Base-by-base conservation (phyloP, 64 coral and sea anemone species). In the Trachythela sp. region DNA sequence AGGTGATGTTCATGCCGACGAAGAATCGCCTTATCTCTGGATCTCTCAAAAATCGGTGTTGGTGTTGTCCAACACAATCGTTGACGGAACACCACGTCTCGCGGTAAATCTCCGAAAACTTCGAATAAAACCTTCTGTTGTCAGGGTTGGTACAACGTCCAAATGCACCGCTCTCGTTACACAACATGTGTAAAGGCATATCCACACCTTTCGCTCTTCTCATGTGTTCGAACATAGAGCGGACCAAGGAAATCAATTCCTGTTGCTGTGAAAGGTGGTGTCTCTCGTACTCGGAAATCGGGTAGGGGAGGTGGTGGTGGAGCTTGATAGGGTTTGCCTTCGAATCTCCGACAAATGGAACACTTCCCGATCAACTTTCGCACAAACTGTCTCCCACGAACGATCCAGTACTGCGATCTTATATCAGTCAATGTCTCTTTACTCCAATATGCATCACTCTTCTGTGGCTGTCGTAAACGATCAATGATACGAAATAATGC, bases 401-500 rank as follows among this genome's bases (percentile, higher is more conserved):
- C 54, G 14, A 58, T n/a, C 54, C 54, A 58, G 24, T 58, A 58
- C 24, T n/a, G 13, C 14, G 54, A 58, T 20, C 24, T 15, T 20
- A 58, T 15, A 2, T 58, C 54, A n/a, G 54, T n/a, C 54, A 58
- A 20, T 22, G 54, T 58, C 2, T 15, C 54, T 22, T 58, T 58
- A 58, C 54, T 8, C 54, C 54, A 20, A n/a, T n/a, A n/a, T n/a
- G n/a, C n/a, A n/a, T n/a, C n/a, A 5, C 29, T 68, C 48, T 51
- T 87, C 37, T 35, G 39, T 58, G 35, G 22, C 30, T 72, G 14
- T n/a, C 10, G 70, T 36, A 80, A 48, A 77, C 43, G n/a, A 92
- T 37, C 15, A 88, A 50, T 20, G 87, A 39, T 6, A 72, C 36
- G 37, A 92, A 85, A 14, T 11, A 32, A 34, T 89, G 87, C 11